Evolutionary conservation across 53 echinoderm and acorn worm genomes (phyloP), one percentile per base, ranked within the genome.

Genomic region (Temnopleurus reevesii): DNA sequence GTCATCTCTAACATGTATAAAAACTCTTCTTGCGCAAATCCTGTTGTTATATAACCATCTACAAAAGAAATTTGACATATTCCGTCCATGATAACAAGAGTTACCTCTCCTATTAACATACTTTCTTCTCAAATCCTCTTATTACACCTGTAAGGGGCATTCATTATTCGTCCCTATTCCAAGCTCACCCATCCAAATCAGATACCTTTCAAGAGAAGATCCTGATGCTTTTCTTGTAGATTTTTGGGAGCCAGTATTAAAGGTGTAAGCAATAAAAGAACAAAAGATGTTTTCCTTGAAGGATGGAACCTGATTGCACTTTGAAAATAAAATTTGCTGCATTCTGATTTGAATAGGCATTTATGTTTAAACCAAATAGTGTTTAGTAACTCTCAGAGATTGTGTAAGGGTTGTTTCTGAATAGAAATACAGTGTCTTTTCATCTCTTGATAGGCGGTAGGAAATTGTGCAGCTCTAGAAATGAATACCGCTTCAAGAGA

Each of bases 231-330:
- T 17, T 41, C 8, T 41, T 41, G n/a, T 41, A n/a, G 15, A 41
- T 6, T 9, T 19, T 65, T 5, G 35, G 35, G 65, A 33, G 12
- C 36, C 5, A n/a, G n/a, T n/a, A 23, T 41, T 43, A 1, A 38
- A 34, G 63, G 4, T 17, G 34, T 6, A 12, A 63, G 63, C 17
- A 31, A 63, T 15, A 63, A 30, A n/a, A 17, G 34, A 63, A 63
- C 63, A 63, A 63, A 63, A 63, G 41, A 21, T 71, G 71, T 71
- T 71, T 71, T 71, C 43, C 41, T 71, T 41, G 41, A 71, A 71
- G 44, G 63, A 63, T 63, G 33, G 71, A 19, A 0, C 0, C 21
- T 7, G 41, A 38, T 66, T 36, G 35, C 38, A 21, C 38, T 66
- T 66, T 8, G 66, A 66, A 66, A 66, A 66, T 36, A 41, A 21